Base-by-base conservation (phyloP, 2,888 invertebrate species). In the Polietes domitor region DNA sequence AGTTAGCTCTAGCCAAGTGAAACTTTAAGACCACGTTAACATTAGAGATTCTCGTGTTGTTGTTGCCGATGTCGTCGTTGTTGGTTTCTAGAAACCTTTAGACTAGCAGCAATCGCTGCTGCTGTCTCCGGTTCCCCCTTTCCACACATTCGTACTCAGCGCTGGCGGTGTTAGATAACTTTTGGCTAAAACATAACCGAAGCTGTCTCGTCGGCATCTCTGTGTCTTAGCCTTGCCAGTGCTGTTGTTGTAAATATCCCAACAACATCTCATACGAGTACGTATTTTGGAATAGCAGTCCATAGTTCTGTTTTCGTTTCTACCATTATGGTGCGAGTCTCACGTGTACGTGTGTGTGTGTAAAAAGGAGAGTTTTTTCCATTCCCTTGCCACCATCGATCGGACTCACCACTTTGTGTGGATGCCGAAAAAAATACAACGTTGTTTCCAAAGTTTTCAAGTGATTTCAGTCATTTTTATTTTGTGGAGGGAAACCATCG, bases 401-500 rank as follows among this genome's bases (percentile, higher is more conserved):
- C 15, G n/a, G 10, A 15, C 63, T 68, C 21, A 24, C 19, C 24
- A 24, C 10, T 24, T 68, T 9, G 12, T 47, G 12, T 79, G 83
- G 68, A 77, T 68, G 65, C 76, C n/a, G n/a, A 47, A 47, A 41
- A 76, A 50, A 76, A 50, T 55, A 76, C 9, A 77, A 70, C 43
- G 19, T 75, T 61, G 65, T 53, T 77, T 26, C n/a, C n/a, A 47
- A 47, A 47, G 24, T 68, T 55, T 55, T 77, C 53, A 71, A 80
- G 70, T 71, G 61, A 37, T 26, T 58, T 15, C 9, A 50, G 19
- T 75, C n/a, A n/a, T 50, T 47, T 47, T 47, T 47, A 5, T 47
- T 53, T 53, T 19, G 75, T 84, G 81, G 77, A 80, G 84, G 83
- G 80, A 80, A 84, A 80, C 65, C 68, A 24, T 12, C 58, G 10